phyloP scores from a whole-genome alignment of 2,888 invertebrate species.

The Melieria picta region DNA sequence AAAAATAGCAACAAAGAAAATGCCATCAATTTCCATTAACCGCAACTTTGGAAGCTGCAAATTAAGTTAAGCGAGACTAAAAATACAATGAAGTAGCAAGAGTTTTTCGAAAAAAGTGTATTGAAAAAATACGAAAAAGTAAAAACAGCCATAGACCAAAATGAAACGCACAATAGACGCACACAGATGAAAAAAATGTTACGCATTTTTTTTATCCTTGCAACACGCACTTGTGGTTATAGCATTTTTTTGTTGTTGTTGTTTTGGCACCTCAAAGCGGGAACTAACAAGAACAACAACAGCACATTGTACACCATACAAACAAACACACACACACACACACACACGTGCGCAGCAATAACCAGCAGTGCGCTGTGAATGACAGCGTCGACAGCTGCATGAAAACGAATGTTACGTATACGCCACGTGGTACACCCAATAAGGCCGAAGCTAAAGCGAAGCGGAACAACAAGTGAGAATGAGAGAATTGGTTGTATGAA shows the following conservation, averaged over 20 bases:
- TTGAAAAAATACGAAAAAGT: too few relatives aligned
- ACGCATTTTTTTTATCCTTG: constrained; percentile 15
- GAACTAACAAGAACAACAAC: constrained; percentile 22
- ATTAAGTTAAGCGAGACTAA: constrained; percentile 18
- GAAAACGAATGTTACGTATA: background rate
- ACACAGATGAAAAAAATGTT: background rate
- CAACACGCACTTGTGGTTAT: too few relatives aligned
- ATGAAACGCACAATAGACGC: background rate
- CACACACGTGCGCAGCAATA: too few relatives aligned
- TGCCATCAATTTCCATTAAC: constrained; percentile 20
- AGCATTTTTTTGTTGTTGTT: constrained; percentile 1
- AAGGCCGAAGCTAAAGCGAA: background rate
- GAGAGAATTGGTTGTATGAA: too few relatives aligned
- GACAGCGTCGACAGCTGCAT: constrained; percentile 1
- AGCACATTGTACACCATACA: background rate
- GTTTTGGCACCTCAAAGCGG: constrained; percentile 29
- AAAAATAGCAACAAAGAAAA: background rate
- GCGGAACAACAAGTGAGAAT: background rate
- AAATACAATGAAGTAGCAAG: too few relatives aligned
- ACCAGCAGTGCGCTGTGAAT: background rate
- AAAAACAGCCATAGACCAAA: background rate
- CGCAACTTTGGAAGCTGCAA: background rate
- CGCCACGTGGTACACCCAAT: background rate
- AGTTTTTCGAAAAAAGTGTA: too few relatives aligned
- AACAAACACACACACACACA: too few relatives aligned